A percentile compares a stretch with the other conserved stretches of the same genome.
Conservation (phyloP, 1,140 invertebrate species). For the Diabrotica virgifera region DNA sequence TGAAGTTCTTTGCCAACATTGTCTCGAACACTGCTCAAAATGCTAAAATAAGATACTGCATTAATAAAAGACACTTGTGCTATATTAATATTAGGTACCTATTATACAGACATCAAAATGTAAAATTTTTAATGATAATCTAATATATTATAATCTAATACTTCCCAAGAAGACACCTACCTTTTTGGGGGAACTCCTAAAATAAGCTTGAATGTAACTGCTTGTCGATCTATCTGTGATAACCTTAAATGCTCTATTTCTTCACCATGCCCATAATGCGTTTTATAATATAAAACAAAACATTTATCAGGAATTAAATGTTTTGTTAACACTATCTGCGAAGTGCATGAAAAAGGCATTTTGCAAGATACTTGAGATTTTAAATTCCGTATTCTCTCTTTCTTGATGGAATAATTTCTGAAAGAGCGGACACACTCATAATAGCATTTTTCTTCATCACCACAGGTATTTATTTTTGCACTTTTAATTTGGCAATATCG, state of each 20-base stretch:
- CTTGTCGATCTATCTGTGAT: not conserved
- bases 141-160: not conserved
- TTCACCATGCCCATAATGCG: not conserved
- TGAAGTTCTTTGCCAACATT: too few species aligned
- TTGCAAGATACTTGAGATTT: not conserved
- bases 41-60: conserved; percentile 9
- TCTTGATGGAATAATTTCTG: not conserved
- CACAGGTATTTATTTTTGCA: too few species aligned
- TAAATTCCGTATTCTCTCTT: not conserved
- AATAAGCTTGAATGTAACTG: conserved; percentile 14
- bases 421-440: not conserved
- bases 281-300: not conserved
- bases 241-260: conserved; percentile 5
- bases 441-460: not conserved
- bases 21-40: too few species aligned
- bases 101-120: not conserved
- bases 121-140: not conserved
- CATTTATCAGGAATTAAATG: not conserved
- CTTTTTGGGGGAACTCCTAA: conserved; percentile 7
- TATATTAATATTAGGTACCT: conserved; percentile 7
- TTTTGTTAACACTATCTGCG: not conserved
- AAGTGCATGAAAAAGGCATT: not conserved
- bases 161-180: conserved; percentile 4
- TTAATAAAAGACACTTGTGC: not conserved
- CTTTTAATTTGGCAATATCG: not conserved